phyloP scores from a whole-genome alignment of 1,140 invertebrate species.

The Sminthurides bifidus region DNA sequence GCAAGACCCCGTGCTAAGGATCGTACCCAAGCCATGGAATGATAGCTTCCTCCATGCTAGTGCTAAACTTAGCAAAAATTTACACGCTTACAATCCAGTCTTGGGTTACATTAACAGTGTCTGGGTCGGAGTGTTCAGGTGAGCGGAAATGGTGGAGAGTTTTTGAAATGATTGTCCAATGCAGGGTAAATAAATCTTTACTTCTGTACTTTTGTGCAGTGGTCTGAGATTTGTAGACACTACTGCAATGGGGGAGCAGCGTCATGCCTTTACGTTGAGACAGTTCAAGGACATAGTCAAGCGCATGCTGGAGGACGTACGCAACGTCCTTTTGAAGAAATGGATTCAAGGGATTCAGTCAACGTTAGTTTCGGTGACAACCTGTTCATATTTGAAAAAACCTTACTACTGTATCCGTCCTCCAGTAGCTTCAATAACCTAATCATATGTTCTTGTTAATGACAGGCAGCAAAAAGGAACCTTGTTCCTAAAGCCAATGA shows the following conservation, averaged over 20 bases:
- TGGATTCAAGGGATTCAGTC: constrained; percentile 50
- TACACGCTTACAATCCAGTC: constrained; percentile 70
- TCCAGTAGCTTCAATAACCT: neutral
- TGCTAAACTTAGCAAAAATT: constrained; percentile 45
- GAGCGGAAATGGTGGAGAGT: constrained; percentile 23
- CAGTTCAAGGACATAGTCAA: constrained; percentile 44
- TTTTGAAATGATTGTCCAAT: constrained; percentile 3
- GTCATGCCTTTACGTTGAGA: constrained; percentile 43
- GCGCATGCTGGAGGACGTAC: constrained; percentile 42
- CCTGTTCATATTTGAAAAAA: neutral
- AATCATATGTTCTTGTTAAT: constrained; percentile 25
- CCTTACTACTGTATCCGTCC: neutral
- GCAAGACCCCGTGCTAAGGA: constrained; percentile 43
- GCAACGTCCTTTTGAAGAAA: constrained; percentile 41
- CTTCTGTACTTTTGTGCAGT: constrained; percentile 36
- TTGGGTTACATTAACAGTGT: constrained; percentile 65
- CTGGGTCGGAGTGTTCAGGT: constrained; percentile 69
- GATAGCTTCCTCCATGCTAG: constrained; percentile 41
- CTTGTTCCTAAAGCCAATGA: constrained; percentile 56
- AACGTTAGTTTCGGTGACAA: constrained; percentile 41
- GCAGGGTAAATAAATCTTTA: neutral
- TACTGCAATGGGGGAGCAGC: constrained; percentile 39
- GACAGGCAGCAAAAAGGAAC: constrained; percentile 58
- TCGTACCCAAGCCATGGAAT: constrained; percentile 52
- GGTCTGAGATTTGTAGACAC: constrained; percentile 44